Percentiles rank a stretch among this genome's conserved stretches.
These are phyloP conservation scores for Cephus pulcher DNA, from an alignment of 2,888 invertebrate genomes.

Conservation along the genomic window DNA sequence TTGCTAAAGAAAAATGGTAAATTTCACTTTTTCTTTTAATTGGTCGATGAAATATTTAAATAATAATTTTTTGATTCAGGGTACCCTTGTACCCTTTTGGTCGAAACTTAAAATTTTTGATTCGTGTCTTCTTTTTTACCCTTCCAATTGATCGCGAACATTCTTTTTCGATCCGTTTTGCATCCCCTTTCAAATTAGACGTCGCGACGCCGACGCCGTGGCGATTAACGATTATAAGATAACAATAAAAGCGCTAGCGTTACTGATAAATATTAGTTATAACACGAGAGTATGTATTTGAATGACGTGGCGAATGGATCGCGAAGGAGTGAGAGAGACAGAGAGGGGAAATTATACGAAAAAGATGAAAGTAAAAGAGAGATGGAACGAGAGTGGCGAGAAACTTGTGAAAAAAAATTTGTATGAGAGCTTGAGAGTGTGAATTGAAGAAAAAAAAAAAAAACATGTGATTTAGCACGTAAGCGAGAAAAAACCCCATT, in stretches of 20 bases:
- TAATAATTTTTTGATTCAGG: neutral
- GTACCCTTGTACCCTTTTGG: neutral
- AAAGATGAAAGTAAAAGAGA: slow-evolving; percentile 23
- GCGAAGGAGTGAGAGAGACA: slow-evolving; percentile 10
- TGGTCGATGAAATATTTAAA: neutral
- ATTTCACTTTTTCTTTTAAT: neutral
- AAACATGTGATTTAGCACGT: slow-evolving; percentile 65
- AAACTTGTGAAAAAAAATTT: slow-evolving; percentile 48
- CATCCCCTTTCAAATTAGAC: neutral
- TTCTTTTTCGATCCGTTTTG: neutral
- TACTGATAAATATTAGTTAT: neutral
- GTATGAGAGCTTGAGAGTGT: slow-evolving; percentile 55
- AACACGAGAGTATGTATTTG: neutral
- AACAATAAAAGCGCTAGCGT: neutral
- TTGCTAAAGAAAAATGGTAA: neutral
- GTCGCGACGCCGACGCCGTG: neutral
- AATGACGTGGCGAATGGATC: neutral
- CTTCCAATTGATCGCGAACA: neutral
- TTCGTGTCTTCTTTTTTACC: neutral
- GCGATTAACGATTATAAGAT: neutral
- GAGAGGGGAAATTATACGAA: slow-evolving; percentile 19
- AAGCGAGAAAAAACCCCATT: slow-evolving; percentile 56
- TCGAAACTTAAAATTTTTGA: neutral
- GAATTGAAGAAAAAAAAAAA: slow-evolving; percentile 47
- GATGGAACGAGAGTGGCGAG: slow-evolving; percentile 5